These are phyloP conservation scores for Drosophila lacteicornis DNA, from an alignment of 1,140 invertebrate genomes.

Conservation along the genomic window DNA sequence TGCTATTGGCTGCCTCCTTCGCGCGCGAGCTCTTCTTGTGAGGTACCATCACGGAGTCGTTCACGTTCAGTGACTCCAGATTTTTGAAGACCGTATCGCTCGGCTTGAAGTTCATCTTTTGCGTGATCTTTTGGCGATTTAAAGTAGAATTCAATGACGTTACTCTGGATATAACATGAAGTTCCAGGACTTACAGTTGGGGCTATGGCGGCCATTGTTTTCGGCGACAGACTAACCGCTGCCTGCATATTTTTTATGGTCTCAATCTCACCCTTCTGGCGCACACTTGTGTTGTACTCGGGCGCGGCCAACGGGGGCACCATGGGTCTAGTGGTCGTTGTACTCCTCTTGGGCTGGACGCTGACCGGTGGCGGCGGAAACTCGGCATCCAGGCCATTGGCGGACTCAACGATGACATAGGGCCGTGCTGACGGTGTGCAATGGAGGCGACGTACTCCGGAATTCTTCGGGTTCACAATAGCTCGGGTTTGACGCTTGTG, in stretches of 20 bases:
- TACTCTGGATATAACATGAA: too few species aligned
- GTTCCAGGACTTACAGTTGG: constrained; percentile 34
- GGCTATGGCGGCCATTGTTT: constrained; percentile 35
- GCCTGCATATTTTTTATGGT: constrained; percentile 3
- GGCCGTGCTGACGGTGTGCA: not conserved
- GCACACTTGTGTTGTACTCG: constrained; percentile 43
- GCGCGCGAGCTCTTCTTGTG: constrained; percentile 5
- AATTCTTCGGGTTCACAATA: constrained; percentile 14
- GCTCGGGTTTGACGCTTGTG: constrained; percentile 31
- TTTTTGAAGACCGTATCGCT: constrained; percentile 38
- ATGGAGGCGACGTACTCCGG: constrained; percentile 3
- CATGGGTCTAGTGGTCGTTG: not conserved
- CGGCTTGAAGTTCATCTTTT: constrained; percentile 61
- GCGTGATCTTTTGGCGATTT: constrained; percentile 33
- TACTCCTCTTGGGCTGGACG: not conserved
- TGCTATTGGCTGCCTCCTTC: not conserved
- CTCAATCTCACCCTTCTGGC: constrained; percentile 30
- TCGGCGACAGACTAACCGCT: constrained; percentile 17
- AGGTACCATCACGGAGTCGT: constrained; percentile 49
- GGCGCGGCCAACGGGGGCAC: constrained; percentile 34
- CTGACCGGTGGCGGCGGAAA: not conserved
- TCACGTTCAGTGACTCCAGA: constrained; percentile 57
- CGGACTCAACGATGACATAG: constrained; percentile 15
- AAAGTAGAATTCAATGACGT: not conserved
- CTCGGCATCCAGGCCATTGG: not conserved